These are phyloP conservation scores for Urosaurus nigricauda DNA, from an alignment of 2,797 vertebrate species.

Conservation along the genomic window DNA sequence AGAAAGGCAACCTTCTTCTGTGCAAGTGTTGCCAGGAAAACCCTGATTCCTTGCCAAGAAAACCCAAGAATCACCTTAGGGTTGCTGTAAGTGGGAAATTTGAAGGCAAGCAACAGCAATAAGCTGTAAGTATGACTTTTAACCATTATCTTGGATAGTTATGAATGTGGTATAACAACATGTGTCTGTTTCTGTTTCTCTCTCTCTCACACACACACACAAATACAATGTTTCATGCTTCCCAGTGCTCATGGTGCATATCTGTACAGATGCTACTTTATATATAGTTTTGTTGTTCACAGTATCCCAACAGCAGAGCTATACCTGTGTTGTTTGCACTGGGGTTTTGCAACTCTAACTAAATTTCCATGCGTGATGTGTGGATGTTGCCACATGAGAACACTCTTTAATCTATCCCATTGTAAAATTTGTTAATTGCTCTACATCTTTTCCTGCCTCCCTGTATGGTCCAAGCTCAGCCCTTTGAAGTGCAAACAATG, in stretches of 20 bases:
- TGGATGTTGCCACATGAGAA: not conserved
- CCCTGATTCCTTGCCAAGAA: no score
- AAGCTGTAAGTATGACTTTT: not conserved
- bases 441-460: conserved; percentile 89
- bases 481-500: conserved; percentile 93
- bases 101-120: no score
- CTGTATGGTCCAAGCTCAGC: conserved; percentile 87
- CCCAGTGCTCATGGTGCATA: not conserved
- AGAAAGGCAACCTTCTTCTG: no score
- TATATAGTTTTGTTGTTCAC: not conserved
- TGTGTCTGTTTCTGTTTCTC: not conserved
- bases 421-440: conserved; percentile 92
- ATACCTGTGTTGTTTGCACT: not conserved
- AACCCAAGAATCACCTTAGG: no score
- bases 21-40: no score
- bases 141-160: not conserved
- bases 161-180: not conserved
- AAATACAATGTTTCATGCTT: not conserved
- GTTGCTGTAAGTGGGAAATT: no score
- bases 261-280: not conserved
- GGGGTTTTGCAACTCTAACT: not conserved
- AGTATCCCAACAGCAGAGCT: not conserved
- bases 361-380: conserved; percentile 10
- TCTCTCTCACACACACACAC: not conserved
- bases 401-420: conserved; percentile 81